phyloP scores from a whole-genome alignment of 2,113 vertebrate species.

The Psilopsiagon aymara region DNA sequence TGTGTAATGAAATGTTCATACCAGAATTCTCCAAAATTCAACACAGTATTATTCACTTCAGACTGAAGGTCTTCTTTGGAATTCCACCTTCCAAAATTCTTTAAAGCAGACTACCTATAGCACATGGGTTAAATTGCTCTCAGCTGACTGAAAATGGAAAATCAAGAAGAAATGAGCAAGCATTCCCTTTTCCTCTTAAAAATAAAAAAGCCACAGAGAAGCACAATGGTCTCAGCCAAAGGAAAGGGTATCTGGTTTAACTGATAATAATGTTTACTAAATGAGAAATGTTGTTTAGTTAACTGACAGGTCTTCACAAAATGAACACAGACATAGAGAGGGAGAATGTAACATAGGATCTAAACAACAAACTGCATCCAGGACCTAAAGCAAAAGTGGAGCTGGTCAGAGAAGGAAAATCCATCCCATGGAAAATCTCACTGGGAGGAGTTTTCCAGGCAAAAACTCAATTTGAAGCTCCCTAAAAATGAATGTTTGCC shows the following conservation, averaged over 20 bases:
- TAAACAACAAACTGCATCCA: not conserved
- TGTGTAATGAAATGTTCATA: not conserved
- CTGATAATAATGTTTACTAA: not conserved
- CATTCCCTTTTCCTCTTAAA: not conserved
- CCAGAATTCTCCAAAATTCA: not conserved
- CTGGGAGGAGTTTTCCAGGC: not conserved
- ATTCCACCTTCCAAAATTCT: not conserved
- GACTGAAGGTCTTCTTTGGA: not conserved
- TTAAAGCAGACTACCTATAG: not conserved
- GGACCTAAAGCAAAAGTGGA: not conserved
- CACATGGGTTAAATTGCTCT: not conserved
- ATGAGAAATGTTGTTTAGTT: not conserved
- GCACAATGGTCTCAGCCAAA: not conserved
- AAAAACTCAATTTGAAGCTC: not conserved
- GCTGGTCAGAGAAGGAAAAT: not conserved
- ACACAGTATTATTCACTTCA: not conserved
- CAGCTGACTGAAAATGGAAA: not conserved
- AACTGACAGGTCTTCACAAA: not conserved
- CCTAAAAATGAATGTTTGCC: not conserved
- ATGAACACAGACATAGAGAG: not conserved
- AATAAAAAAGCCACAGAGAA: not conserved
- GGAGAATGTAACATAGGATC: not conserved
- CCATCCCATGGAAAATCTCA: not conserved
- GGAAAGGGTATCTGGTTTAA: not conserved
- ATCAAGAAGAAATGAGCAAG: not conserved